phyloP scores from a whole-genome alignment of 2,797 vertebrate genomes.

The Melanotaenia pygmaea region DNA sequence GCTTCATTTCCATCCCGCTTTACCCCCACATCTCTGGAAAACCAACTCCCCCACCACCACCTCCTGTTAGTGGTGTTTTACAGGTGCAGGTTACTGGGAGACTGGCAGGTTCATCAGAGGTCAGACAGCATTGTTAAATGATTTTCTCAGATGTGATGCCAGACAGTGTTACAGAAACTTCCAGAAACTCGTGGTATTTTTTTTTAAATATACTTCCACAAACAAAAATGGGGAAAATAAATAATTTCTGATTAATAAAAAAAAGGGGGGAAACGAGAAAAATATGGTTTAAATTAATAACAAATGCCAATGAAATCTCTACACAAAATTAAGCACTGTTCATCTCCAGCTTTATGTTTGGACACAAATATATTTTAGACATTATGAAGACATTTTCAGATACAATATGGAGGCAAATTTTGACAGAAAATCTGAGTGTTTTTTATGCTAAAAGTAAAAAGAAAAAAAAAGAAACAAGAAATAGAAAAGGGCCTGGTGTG shows the following conservation, averaged over 20 bases:
- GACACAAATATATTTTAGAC: neutral
- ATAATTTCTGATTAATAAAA: neutral
- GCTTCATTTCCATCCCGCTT: slow-evolving; percentile 29
- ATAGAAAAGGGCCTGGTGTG: neutral
- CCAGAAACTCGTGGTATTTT: neutral
- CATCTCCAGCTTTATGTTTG: neutral
- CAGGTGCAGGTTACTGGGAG: slow-evolving; percentile 50
- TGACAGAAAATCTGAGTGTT: too few relatives aligned
- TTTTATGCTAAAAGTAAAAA: neutral
- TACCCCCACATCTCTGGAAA: neutral
- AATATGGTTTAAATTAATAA: neutral
- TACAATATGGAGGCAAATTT: neutral
- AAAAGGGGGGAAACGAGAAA: neutral
- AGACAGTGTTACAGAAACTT: neutral
- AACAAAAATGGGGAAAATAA: neutral
- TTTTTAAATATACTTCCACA: neutral
- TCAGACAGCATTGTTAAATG: slow-evolving; percentile 40
- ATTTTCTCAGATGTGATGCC: slow-evolving; percentile 14
- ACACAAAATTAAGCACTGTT: neutral
- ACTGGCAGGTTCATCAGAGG: slow-evolving; percentile 47
- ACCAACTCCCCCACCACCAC: slow-evolving; percentile 7
- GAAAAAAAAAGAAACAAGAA: too few relatives aligned
- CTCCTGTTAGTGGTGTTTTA: slow-evolving; percentile 50
- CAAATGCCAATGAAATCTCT: neutral
- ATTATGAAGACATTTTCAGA: neutral